Conservation (phyloP, 2,797 vertebrate species). For the Toxotes lorentzi region DNA sequence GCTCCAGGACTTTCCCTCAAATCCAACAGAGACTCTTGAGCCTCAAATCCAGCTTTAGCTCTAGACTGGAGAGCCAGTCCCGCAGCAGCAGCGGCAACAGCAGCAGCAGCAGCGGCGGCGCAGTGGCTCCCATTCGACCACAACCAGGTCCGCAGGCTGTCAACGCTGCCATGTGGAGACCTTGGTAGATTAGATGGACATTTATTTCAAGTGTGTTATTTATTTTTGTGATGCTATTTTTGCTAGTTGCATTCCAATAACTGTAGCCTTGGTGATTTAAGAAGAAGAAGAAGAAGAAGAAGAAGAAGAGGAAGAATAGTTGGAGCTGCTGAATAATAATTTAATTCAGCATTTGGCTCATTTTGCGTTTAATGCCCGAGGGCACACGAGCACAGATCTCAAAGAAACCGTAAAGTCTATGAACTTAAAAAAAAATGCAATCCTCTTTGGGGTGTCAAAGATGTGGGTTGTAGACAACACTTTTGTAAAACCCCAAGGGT, state of each 20-base stretch:
- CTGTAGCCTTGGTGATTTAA: conserved; percentile 15
- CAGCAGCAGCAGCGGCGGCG: background rate
- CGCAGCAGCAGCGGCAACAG: conserved; percentile 14
- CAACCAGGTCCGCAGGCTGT: conserved; percentile 45
- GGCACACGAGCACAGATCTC: conserved; percentile 76
- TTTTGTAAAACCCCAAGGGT: conserved; percentile 89
- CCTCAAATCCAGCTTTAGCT: conserved; percentile 71
- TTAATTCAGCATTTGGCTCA: conserved; percentile 60
- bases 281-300: background rate
- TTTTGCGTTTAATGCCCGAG: conserved; percentile 53
- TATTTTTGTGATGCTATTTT: conserved; percentile 62
- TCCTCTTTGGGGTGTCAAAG: conserved; percentile 88
- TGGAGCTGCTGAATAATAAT: conserved; percentile 39
- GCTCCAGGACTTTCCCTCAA: conserved; percentile 69
- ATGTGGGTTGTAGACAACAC: conserved; percentile 85
- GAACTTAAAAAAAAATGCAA: conserved; percentile 76
- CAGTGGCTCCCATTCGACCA: conserved; percentile 40
- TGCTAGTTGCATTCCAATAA: conserved; percentile 24
- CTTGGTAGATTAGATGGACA: conserved; percentile 58
- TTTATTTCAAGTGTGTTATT: conserved; percentile 39
- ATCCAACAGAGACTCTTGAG: conserved; percentile 77
- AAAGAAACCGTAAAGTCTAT: conserved; percentile 70
- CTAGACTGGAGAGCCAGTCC: conserved; percentile 59
- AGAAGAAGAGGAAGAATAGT: conserved; percentile 4
- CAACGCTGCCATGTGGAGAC: conserved; percentile 67